Evolutionary conservation across 2,888 invertebrate genomes (phyloP).

Genomic region (Lepidonotus clava): DNA sequence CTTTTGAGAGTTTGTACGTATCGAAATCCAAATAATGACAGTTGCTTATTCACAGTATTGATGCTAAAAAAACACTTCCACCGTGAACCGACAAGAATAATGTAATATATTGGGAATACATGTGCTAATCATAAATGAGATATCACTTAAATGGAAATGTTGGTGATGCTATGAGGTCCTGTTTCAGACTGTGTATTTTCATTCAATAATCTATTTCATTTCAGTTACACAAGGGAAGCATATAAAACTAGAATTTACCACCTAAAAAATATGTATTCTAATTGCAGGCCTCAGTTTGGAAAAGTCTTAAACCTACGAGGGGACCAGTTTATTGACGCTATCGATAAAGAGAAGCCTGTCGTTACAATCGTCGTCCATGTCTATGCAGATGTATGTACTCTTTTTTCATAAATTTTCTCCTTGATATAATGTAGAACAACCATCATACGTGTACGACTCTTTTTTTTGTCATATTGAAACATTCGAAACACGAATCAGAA

Average conservation of each 20-base stretch:
- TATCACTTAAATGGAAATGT: not conserved
- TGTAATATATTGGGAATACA: no score
- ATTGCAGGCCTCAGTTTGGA: slow-evolving; percentile 85
- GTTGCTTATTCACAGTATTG: no score
- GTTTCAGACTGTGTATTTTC: not conserved
- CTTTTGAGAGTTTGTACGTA: slow-evolving; percentile 70
- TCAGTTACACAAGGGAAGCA: not conserved
- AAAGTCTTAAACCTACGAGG: slow-evolving; percentile 87
- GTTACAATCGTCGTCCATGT: slow-evolving; percentile 94
- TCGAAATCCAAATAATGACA: no score
- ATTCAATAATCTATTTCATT: not conserved
- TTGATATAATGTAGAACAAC: not conserved
- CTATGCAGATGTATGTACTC: slow-evolving; percentile 85
- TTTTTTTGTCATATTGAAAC: no score
- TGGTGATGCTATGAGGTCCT: not conserved
- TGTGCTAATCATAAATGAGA: no score
- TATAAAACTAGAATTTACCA: not conserved
- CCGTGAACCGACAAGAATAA: no score
- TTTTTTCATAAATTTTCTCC: not conserved
- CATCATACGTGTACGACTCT: not conserved
- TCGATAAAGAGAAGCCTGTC: slow-evolving; percentile 92
- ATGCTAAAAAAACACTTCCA: no score
- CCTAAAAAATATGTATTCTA: not conserved
- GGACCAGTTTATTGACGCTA: slow-evolving; percentile 90
- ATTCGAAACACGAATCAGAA: no score